These are phyloP conservation scores for Sapajus apella DNA, from an alignment of 2,113 vertebrate genomes.

Conservation along the genomic window DNA sequence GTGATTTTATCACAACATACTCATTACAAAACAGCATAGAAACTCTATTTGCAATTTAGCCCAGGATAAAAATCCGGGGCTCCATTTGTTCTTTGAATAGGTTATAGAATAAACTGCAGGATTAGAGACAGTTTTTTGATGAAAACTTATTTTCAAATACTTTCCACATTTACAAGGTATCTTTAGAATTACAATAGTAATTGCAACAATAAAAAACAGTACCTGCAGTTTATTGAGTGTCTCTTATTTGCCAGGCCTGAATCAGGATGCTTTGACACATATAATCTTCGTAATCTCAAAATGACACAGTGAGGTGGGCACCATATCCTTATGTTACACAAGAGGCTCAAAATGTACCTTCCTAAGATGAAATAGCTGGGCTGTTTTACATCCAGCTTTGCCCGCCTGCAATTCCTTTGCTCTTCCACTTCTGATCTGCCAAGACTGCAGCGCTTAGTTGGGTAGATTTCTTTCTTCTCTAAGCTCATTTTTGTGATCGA, in stretches of 20 bases:
- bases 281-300: background rate
- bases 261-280: background rate
- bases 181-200: background rate
- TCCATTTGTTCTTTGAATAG: background rate
- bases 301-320: background rate
- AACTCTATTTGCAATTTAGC: background rate
- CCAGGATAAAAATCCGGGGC: background rate
- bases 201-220: background rate
- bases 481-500: background rate
- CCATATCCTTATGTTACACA: background rate
- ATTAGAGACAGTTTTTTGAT: background rate
- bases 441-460: background rate
- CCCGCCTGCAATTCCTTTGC: background rate
- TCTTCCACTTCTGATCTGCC: background rate
- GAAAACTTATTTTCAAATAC: constrained; percentile 32
- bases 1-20: background rate
- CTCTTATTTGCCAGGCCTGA: background rate
- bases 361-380: background rate
- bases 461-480: background rate
- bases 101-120: background rate
- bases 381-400: background rate
- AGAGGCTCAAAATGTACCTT: background rate
- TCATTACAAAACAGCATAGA: background rate
- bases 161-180: background rate
- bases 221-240: background rate